These are phyloP conservation scores for Oasisia sp. DNA, from an alignment of 2,888 invertebrate species.

Conservation along the genomic window DNA sequence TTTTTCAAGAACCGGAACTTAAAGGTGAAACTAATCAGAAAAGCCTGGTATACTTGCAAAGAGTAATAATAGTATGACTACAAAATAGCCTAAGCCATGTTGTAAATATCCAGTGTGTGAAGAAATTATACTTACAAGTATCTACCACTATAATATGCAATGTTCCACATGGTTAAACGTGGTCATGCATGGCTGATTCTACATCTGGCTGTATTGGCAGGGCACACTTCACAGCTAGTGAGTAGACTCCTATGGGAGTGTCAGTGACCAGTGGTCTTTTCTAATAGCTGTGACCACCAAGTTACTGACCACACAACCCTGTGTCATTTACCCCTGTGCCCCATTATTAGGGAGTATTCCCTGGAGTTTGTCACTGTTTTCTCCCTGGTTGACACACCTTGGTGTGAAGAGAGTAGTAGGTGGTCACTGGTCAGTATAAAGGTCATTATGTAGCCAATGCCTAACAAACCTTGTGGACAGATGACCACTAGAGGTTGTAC, in stretches of 20 bases:
- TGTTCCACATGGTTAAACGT: background rate
- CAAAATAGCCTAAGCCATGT: background rate
- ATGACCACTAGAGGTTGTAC: background rate
- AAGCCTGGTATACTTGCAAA: too few relatives aligned
- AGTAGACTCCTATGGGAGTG: background rate
- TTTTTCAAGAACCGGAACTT: too few relatives aligned
- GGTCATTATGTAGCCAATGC: background rate
- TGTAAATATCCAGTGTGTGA: background rate
- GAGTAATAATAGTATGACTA: too few relatives aligned
- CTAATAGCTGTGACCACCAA: slow-evolving; percentile 11
- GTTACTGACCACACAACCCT: background rate
- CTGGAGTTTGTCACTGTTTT: background rate
- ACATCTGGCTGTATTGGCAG: background rate
- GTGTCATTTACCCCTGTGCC: background rate
- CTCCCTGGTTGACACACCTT: background rate
- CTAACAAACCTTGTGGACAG: background rate
- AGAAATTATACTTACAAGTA: background rate
- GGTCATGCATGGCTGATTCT: background rate
- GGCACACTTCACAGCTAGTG: slow-evolving; percentile 17
- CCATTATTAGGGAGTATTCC: background rate
- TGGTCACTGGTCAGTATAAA: background rate
- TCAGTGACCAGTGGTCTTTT: background rate
- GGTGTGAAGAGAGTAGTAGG: background rate
- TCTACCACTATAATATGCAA: background rate
- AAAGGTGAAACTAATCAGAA: too few relatives aligned